Evolutionary conservation across 2,113 vertebrate species (phyloP), one percentile per base, ranked within the genome.

Genomic region (Vidua macroura): DNA sequence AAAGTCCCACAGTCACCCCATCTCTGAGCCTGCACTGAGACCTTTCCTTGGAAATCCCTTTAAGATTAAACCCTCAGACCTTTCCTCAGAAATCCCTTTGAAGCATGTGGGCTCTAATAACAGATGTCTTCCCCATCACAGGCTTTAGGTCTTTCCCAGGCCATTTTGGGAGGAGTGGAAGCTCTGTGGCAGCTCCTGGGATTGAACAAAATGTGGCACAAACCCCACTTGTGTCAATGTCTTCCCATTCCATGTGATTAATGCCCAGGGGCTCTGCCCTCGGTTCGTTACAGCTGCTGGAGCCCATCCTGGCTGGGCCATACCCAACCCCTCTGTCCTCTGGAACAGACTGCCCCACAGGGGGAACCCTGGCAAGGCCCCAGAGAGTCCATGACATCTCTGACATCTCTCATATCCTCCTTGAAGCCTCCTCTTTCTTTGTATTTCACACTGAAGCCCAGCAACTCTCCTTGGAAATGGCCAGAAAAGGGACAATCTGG

Each of bases 221-320:
- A 51, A 31, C 0, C 21, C 31, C 44, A 11, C 39, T 69, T 62
- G n/a, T n/a, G 33, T 75, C 59, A 37, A 6, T 22, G 39, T 59
- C 66, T 56, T 39, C 69, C 44, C 35, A 22, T 76, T 75, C 79
- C 35, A 3, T 28, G n/a, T 58, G 76, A 49, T 46, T 11, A 58
- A 49, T 41, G 49, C 15, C 19, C 0, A 0, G 18, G 7, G 49
- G 41, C 64, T 81, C 31, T 80, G 68, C 46, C 46, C 78, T 12
- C 3, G 37, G 37, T 24, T 24, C 27, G 9, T 68, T 18, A 7
- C 46, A 64, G 88, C 83, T 46, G 49, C 81, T 51, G 74, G 22
- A 67, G 23, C 63, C 58, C 8, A 1, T 37, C 21, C 35, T 3
- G 25, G 23, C 53, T 1, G 0, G 51, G 58, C 52, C 1, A 1